phyloP scores from a whole-genome alignment of 2,797 vertebrate species.

The Phaenicophaeus curvirostris region DNA sequence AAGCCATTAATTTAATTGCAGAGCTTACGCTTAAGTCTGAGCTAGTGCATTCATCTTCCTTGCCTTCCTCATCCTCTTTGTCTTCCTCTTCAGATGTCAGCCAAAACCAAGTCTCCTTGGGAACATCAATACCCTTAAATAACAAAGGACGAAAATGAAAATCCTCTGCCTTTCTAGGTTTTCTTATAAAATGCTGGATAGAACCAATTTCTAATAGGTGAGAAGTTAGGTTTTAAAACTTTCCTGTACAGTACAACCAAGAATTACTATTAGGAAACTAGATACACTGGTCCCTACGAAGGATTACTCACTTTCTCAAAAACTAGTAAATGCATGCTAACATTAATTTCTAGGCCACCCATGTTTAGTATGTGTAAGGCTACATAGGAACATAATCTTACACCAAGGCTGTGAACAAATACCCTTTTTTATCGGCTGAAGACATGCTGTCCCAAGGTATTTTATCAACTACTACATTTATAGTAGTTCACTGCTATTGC shows the following conservation, averaged over 20 bases:
- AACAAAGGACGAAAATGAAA: conserved; percentile 12
- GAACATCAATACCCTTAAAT: conserved; percentile 74
- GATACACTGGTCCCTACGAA: background rate
- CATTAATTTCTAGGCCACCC: background rate
- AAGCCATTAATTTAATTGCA: background rate
- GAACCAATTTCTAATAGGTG: background rate
- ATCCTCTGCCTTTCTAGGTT: background rate
- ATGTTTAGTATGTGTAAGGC: background rate
- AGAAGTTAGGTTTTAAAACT: background rate
- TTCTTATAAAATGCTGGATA: background rate
- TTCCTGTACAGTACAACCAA: background rate
- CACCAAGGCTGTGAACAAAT: background rate
- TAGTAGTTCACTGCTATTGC: background rate
- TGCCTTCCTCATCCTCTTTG: conserved; percentile 65
- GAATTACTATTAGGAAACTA: background rate
- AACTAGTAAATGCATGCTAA: background rate
- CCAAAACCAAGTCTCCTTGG: conserved; percentile 81
- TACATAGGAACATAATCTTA: background rate
- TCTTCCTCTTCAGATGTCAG: conserved; percentile 67
- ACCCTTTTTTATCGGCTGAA: background rate
- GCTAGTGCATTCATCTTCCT: conserved; percentile 64
- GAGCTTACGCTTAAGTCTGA: conserved; percentile 73
- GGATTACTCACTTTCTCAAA: background rate
- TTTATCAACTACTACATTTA: background rate
- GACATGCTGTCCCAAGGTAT: background rate